Evolutionary conservation across 2,797 vertebrate genomes (phyloP).

Genomic region (Gymnocypris eckloni): DNA sequence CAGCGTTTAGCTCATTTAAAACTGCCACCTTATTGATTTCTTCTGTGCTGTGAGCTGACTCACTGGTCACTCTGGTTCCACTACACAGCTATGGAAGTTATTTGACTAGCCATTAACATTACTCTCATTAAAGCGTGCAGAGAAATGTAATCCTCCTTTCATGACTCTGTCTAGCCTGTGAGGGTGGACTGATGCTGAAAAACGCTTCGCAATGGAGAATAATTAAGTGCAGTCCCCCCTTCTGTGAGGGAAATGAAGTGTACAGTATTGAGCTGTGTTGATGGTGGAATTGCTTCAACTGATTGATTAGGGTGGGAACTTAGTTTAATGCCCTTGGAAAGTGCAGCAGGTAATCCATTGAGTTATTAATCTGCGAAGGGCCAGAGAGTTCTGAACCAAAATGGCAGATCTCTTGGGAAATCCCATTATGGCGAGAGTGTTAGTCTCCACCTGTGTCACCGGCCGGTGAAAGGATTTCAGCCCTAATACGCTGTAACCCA

Average conservation of each 20-base stretch:
- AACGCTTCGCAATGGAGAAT: slow-evolving; percentile 62
- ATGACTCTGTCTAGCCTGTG: slow-evolving; percentile 60
- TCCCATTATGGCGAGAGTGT: slow-evolving; percentile 61
- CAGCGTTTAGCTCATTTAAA: slow-evolving; percentile 26
- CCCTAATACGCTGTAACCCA: slow-evolving; percentile 64
- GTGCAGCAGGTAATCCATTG: slow-evolving; percentile 79
- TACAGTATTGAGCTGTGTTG: slow-evolving; percentile 74
- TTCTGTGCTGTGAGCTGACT: slow-evolving; percentile 25
- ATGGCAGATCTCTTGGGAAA: slow-evolving; percentile 70
- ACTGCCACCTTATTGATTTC: slow-evolving; percentile 27
- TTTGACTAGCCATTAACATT: slow-evolving; percentile 31
- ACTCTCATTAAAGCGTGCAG: slow-evolving; percentile 31
- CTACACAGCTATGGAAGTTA: slow-evolving; percentile 16
- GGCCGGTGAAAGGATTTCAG: slow-evolving; percentile 55
- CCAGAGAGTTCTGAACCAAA: slow-evolving; percentile 68
- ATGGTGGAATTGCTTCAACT: slow-evolving; percentile 71
- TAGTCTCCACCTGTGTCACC: slow-evolving; percentile 55
- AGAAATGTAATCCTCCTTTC: slow-evolving; percentile 38
- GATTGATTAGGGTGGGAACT: slow-evolving; percentile 76
- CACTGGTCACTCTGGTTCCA: slow-evolving; percentile 45
- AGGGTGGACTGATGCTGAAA: slow-evolving; percentile 65
- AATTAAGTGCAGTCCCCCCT: slow-evolving; percentile 70
- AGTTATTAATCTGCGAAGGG: slow-evolving; percentile 80
- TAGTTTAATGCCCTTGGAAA: slow-evolving; percentile 81
- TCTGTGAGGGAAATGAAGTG: slow-evolving; percentile 75